A percentile compares a stretch with the other conserved stretches of the same genome.
Conservation (phyloP, 1,140 invertebrate species). For the Heliconius hewitsoni region DNA sequence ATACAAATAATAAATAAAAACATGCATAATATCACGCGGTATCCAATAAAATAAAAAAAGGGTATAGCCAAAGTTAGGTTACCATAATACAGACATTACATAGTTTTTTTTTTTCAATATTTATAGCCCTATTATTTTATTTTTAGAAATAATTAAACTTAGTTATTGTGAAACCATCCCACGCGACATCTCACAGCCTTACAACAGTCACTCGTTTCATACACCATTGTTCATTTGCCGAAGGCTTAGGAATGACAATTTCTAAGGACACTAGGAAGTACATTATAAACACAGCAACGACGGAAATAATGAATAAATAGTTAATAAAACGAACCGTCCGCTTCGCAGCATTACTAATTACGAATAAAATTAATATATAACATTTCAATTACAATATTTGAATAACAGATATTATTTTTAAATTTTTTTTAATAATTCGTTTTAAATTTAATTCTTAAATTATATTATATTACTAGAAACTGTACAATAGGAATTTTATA, state of each 20-base stretch:
- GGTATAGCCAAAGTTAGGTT: background rate
- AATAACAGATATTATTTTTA: conserved; percentile 23
- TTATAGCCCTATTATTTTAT: background rate
- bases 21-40: background rate
- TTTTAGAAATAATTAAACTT: conserved; percentile 17
- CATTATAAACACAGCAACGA: background rate
- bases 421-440: conserved; percentile 33
- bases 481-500: conserved; percentile 38
- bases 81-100: background rate
- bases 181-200: conserved; percentile 74
- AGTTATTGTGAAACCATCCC: conserved; percentile 38
- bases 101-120: conserved; percentile 1
- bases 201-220: conserved; percentile 72
- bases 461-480: conserved; percentile 28
- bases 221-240: conserved; percentile 61
- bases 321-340: conserved; percentile 20
- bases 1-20: background rate
- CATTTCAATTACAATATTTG: conserved; percentile 25
- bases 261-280: conserved; percentile 12
- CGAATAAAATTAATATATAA: conserved; percentile 31
- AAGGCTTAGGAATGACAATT: conserved; percentile 71
- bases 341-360: conserved; percentile 6
- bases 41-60: background rate
- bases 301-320: conserved; percentile 19
- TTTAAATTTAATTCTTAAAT: conserved; percentile 27